Conservation (phyloP, 2,888 invertebrate species). For the Hypolimnas misippus region DNA sequence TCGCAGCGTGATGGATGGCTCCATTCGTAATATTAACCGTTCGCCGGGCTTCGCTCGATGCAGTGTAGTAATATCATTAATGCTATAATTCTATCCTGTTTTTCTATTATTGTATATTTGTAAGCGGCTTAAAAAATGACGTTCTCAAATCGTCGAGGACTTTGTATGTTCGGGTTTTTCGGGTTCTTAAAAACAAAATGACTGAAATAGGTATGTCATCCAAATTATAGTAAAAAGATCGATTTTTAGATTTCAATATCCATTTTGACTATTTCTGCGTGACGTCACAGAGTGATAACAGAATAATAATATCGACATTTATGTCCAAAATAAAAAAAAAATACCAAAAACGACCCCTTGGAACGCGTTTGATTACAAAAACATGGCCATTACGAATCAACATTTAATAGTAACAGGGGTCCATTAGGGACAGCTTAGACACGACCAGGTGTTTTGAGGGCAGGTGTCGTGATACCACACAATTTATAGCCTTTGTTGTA, state of each 20-base stretch:
- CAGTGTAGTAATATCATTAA: neutral
- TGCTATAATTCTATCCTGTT: neutral
- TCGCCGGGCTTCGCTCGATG: conserved; percentile 14
- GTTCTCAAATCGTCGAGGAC: too few relatives aligned
- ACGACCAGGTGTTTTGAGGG: conserved; percentile 24
- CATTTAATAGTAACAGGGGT: conserved; percentile 10
- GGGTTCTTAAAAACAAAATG: too few relatives aligned
- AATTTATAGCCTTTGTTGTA: conserved; percentile 24
- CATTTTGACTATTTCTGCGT: too few relatives aligned
- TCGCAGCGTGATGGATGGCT: conserved; percentile 68
- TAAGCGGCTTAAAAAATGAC: too few relatives aligned
- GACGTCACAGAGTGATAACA: too few relatives aligned
- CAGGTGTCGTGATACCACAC: conserved; percentile 23
- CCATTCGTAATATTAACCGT: conserved; percentile 49
- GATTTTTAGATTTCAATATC: too few relatives aligned
- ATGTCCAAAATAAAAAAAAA: neutral
- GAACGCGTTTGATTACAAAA: neutral
- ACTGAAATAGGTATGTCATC: too few relatives aligned
- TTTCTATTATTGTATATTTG: too few relatives aligned
- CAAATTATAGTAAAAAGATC: too few relatives aligned
- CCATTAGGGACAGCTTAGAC: conserved; percentile 13
- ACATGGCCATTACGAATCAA: conserved; percentile 3
- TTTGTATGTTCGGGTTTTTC: too few relatives aligned
- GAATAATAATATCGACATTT: too few relatives aligned
- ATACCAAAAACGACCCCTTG: neutral